Evolutionary conservation across 1,140 invertebrate species (phyloP).

Genomic region (Delia radicum): DNA sequence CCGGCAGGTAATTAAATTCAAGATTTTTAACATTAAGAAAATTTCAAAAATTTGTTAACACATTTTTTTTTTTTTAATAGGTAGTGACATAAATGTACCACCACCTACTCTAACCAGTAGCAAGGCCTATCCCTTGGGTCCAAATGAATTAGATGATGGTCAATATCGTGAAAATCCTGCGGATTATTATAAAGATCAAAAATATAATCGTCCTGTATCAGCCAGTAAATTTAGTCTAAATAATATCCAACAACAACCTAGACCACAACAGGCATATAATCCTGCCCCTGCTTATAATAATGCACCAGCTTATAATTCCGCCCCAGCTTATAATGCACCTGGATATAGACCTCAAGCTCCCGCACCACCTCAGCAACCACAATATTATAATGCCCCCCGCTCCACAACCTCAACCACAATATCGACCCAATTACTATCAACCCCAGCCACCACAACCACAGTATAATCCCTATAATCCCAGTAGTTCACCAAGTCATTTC

Average conservation of each 20-base stretch:
- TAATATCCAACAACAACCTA: slow-evolving; percentile 40
- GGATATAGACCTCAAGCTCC: slow-evolving; percentile 22
- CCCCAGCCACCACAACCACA: slow-evolving; percentile 24
- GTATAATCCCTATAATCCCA: slow-evolving; percentile 35
- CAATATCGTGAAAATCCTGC: slow-evolving; percentile 79
- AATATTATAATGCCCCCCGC: slow-evolving; percentile 55
- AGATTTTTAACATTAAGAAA: no score
- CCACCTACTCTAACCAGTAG: slow-evolving; percentile 66
- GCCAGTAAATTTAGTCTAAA: slow-evolving; percentile 49
- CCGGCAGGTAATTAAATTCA: slow-evolving; percentile 66
- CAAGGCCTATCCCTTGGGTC: slow-evolving; percentile 60
- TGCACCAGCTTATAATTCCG: slow-evolving; percentile 36
- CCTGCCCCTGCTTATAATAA: slow-evolving; percentile 38
- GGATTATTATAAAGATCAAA: slow-evolving; percentile 74
- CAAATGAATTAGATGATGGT: slow-evolving; percentile 74
- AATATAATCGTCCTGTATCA: slow-evolving; percentile 61
- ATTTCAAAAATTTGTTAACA: no score
- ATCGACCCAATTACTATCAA: slow-evolving; percentile 18
- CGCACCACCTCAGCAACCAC: slow-evolving; percentile 41
- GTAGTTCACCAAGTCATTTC: slow-evolving; percentile 34
- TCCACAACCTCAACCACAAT: slow-evolving; percentile 38
- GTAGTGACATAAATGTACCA: slow-evolving; percentile 76
- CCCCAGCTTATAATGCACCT: slow-evolving; percentile 32
- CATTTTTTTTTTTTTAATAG: slow-evolving; percentile 56
- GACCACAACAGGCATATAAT: slow-evolving; percentile 37